Conservation (phyloP, 92 coral and sea anemone genomes). For the Ricordea florida region DNA sequence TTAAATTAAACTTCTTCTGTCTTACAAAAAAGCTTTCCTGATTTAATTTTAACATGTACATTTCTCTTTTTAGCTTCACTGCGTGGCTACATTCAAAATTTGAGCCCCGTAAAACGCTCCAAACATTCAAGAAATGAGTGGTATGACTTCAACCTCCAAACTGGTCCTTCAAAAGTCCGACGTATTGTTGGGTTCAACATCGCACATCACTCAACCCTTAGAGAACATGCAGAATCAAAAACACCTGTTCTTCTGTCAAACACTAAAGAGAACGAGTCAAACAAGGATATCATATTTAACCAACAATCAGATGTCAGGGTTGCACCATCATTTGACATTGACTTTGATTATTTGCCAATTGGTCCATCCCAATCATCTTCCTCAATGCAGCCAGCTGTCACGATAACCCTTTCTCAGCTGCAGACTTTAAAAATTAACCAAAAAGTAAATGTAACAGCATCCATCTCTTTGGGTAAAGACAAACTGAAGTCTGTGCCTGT, state of each 20-base stretch:
- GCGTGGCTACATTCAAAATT: constrained; percentile 45
- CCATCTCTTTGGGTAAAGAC: constrained; percentile 57
- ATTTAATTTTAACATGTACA: constrained; percentile 11
- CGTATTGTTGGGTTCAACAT: constrained; percentile 53
- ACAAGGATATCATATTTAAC: constrained; percentile 45
- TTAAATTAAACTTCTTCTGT: not conserved
- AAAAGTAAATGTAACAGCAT: constrained; percentile 61
- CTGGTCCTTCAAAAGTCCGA: constrained; percentile 62
- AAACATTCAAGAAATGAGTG: constrained; percentile 10
- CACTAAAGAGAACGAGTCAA: constrained; percentile 26
- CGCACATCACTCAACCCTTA: constrained; percentile 36
- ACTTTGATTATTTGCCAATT: constrained; percentile 13
- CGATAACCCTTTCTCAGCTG: constrained; percentile 50
- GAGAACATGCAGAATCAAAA: constrained; percentile 50
- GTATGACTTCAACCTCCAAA: constrained; percentile 65
- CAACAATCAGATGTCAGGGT: constrained; percentile 44
- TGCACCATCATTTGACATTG: constrained; percentile 52
- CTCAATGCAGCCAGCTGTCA: constrained; percentile 38
- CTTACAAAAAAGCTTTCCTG: constrained; percentile 12
- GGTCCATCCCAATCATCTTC: constrained; percentile 26
- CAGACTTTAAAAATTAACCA: constrained; percentile 53
- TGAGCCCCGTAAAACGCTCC: constrained; percentile 53
- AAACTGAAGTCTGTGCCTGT: constrained; percentile 54
- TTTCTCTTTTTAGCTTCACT: constrained; percentile 21
- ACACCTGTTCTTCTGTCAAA: constrained; percentile 51